Conservation (phyloP, 2,113 vertebrate genomes). For the Crocuta crocuta region DNA sequence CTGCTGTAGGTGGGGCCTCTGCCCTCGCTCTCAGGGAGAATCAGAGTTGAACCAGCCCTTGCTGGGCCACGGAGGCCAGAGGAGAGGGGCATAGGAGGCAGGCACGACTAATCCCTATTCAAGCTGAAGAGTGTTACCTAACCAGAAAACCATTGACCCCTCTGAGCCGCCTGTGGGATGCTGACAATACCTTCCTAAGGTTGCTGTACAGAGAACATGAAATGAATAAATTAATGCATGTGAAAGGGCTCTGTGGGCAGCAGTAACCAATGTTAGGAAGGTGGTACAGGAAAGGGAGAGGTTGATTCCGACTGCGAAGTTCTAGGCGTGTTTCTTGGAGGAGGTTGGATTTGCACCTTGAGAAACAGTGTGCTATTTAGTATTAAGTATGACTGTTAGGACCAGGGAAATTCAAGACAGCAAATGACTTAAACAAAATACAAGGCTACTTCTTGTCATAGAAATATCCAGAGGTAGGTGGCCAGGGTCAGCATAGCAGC, state of each 20-base stretch:
- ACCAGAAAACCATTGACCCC: background rate
- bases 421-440: background rate
- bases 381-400: background rate
- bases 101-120: background rate
- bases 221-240: background rate
- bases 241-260: background rate
- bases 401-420: background rate
- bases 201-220: background rate
- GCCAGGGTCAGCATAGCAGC: background rate
- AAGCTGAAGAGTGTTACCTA: background rate
- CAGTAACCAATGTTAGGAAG: accelerated
- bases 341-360: background rate
- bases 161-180: background rate
- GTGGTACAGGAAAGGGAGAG: background rate
- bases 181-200: background rate
- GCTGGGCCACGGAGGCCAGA: background rate
- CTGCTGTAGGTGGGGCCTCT: background rate
- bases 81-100: too few species aligned
- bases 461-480: background rate
- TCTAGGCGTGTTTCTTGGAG: background rate
- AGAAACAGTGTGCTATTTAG: background rate
- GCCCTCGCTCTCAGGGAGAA: background rate
- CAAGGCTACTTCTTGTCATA: background rate
- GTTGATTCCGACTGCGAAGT: background rate
- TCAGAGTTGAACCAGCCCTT: background rate